phyloP scores from a whole-genome alignment of 2,113 vertebrate species.

The Eubucco bourcierii region DNA sequence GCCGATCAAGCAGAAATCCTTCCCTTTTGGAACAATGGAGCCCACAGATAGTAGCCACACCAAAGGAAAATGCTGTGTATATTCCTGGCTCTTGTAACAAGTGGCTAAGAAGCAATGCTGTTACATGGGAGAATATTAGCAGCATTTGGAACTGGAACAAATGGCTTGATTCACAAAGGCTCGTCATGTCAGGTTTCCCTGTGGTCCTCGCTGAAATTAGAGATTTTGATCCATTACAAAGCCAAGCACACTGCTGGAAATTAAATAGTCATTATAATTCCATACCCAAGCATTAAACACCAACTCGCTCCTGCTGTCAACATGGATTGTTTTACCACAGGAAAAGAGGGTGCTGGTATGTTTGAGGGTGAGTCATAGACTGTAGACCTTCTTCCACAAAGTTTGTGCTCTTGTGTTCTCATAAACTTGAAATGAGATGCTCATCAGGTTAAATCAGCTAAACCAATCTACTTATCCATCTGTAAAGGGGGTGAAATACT shows the following conservation, averaged over 20 bases:
- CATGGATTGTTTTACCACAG: too few relatives aligned
- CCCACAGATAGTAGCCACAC: not conserved
- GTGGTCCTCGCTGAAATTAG: not conserved
- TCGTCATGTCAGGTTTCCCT: not conserved
- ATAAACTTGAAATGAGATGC: not conserved
- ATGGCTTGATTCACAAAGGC: not conserved
- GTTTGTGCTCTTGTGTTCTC: not conserved
- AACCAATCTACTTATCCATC: not conserved
- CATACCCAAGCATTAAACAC: not conserved
- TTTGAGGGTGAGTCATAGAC: not conserved
- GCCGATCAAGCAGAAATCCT: not conserved
- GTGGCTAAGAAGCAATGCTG: not conserved
- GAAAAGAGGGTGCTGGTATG: too few relatives aligned
- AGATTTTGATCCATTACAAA: slow-evolving; percentile 17
- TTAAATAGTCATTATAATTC: not conserved
- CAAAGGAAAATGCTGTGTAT: not conserved
- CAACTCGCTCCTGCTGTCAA: not conserved
- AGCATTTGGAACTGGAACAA: not conserved
- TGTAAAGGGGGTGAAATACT: not conserved
- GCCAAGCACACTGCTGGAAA: not conserved
- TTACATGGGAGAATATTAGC: not conserved
- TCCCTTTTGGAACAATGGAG: not conserved
- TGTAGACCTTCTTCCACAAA: not conserved
- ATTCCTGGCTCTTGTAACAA: not conserved
- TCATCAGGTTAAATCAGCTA: not conserved